Evolutionary conservation across 2,888 invertebrate species (phyloP), one percentile per base, ranked within the genome.

Genomic region (Urechis unicinctus): DNA sequence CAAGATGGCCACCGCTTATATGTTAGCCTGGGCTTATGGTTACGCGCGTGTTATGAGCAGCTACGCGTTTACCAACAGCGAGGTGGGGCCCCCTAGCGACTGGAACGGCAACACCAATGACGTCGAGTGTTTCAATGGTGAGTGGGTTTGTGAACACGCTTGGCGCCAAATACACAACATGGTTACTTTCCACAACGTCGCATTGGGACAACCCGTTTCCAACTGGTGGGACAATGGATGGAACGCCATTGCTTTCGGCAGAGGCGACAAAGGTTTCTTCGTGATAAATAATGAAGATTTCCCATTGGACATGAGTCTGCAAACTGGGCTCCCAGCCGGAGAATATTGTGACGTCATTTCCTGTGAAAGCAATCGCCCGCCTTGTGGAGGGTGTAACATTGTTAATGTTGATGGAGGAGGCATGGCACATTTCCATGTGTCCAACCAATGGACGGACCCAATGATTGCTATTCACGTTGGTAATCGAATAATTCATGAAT

Each of bases 341-440:
- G 62, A 69, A 52, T 77, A 77, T 56, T 75, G 76, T 62, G 72
- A 77, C 60, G 60, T 77, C n/a, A n/a, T n/a, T n/a, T n/a, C n/a
- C n/a, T n/a, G n/a, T n/a, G n/a, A n/a, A n/a, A n/a, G n/a, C n/a
- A 21, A 72, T 76, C 42, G 63, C 66, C 59, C 57, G 3, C 53
- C 57, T 17, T 65, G 64, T 36, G 59, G 58, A 58, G 80, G 90
- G 31, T 85, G 43, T n/a, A n/a, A n/a, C n/a, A n/a, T n/a, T n/a
- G n/a, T n/a, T n/a, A n/a, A n/a, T n/a, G n/a, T n/a, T n/a, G n/a
- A n/a, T n/a, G n/a, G n/a, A n/a, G n/a, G n/a, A n/a, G n/a, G n/a
- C n/a, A n/a, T n/a, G n/a, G n/a, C n/a, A n/a, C n/a, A n/a, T n/a
- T n/a, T n/a, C n/a, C n/a, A n/a, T n/a, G n/a, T n/a, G n/a, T n/a